A percentile compares a stretch with the other conserved stretches of the same genome.
phyloP scores from a whole-genome alignment of 2,888 invertebrate species.

The Ichneumon xanthorius region DNA sequence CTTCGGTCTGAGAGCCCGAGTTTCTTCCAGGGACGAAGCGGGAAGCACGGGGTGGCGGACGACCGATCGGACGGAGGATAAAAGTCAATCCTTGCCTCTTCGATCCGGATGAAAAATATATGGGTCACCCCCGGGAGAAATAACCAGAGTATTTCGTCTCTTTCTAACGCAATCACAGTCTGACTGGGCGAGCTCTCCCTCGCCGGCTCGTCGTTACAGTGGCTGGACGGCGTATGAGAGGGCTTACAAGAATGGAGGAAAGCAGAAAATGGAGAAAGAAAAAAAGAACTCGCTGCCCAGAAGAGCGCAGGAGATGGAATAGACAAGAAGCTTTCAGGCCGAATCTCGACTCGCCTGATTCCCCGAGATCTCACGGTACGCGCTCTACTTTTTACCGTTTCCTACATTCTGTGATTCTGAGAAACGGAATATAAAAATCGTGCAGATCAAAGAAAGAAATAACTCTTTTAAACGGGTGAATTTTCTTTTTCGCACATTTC shows the following conservation, averaged over 20 bases:
- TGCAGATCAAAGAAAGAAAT: neutral
- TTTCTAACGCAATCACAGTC: conserved; percentile 24
- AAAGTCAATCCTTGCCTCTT: conserved; percentile 38
- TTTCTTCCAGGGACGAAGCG: neutral
- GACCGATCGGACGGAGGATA: conserved; percentile 39
- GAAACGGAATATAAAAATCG: conserved; percentile 15
- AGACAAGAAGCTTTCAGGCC: conserved; percentile 52
- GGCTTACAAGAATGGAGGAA: conserved; percentile 28
- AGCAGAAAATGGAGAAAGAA: conserved; percentile 1
- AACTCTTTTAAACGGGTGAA: neutral
- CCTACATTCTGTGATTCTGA: neutral
- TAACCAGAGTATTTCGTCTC: conserved; percentile 41
- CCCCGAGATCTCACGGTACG: neutral
- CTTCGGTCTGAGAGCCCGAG: conserved; percentile 32
- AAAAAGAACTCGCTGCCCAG: conserved; percentile 13
- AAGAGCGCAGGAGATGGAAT: conserved; percentile 20
- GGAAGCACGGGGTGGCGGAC: neutral
- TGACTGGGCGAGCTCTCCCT: conserved; percentile 3
- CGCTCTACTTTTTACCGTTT: neutral
- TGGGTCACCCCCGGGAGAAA: conserved; percentile 54
- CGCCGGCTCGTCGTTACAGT: conserved; percentile 16
- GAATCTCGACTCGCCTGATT: conserved; percentile 22
- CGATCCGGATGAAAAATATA: conserved; percentile 55
- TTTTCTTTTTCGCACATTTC: neutral
- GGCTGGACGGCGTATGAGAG: conserved; percentile 38